Base-by-base conservation (phyloP, 2,888 invertebrate genomes). In the Drosophila differens region DNA sequence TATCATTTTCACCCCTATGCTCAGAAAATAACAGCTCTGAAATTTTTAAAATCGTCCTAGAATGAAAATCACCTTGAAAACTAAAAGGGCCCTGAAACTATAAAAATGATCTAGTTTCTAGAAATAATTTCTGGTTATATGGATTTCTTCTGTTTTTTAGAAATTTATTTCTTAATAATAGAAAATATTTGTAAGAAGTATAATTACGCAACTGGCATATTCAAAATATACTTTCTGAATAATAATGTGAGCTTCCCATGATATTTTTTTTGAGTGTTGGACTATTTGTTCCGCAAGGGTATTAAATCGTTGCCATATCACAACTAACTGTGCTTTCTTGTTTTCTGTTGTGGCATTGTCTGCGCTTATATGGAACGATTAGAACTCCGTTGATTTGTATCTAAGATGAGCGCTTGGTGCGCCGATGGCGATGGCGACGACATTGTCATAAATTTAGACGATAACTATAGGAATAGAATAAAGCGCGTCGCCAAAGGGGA, bases 391-490 rank as follows among this genome's bases (percentile, higher is more conserved):
- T 83, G 74, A 71, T 73, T 74, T 76, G 81, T 80, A 79, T 76
- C 89, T 86, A 79, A 77, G 85, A 86, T 89, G 87, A 57, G 65
- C 75, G 49, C 55, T 66, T 68, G 52, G 63, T 44, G 62, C 41
- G 12, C 67, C 59, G 55, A 25, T 39, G 44, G 51, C 62, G 32
- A 16, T 1, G 25, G 25, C 47, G 47, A 16, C 44, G 58, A 32
- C 65, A 39, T 62, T 72, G 70, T 78, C 80, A 86, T 87, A 87
- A 87, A 89, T 88, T 88, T 58, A 71, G 52, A 76, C 70, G 64
- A 75, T 90, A 89, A 90, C 84, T 89, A 89, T 86, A 86, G 80
- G 83, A 89, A 84, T 89, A 86, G 84, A 90, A 89, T 81, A 54
- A 32, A 80, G 67, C 55, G 53, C 64, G 74, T 49, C 67, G 68